Evolutionary conservation across 2,888 invertebrate species (phyloP).

Genomic region (Schizaphis graminum): DNA sequence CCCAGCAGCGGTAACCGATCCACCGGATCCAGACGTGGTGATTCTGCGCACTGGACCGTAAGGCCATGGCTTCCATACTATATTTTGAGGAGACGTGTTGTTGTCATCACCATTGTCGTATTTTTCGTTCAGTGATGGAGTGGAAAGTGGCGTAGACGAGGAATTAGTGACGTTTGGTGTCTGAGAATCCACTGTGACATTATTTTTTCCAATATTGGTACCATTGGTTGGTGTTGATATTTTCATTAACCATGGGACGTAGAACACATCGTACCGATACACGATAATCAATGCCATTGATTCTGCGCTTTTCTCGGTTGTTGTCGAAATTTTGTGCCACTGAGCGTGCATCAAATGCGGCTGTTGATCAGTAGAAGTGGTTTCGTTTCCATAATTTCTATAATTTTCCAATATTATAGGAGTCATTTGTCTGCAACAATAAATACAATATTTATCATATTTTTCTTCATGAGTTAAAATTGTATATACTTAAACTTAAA

Average conservation of each 20-base stretch:
- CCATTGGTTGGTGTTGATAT: background rate
- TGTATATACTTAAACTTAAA: background rate
- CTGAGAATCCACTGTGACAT: background rate
- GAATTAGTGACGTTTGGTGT: background rate
- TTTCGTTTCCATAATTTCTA: background rate
- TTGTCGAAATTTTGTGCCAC: constrained; percentile 44
- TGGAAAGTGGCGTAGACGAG: background rate
- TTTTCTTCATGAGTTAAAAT: background rate
- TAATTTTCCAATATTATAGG: constrained; percentile 14
- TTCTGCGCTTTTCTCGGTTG: background rate
- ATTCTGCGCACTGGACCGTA: constrained; percentile 70
- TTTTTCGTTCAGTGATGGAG: background rate
- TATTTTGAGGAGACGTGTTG: constrained; percentile 80
- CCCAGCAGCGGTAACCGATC: constrained; percentile 85
- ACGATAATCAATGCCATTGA: constrained; percentile 48
- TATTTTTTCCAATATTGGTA: background rate
- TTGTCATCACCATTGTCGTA: constrained; percentile 70
- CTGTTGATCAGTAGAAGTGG: background rate
- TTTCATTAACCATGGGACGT: constrained; percentile 25
- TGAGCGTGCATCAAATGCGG: constrained; percentile 51
- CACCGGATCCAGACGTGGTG: constrained; percentile 74
- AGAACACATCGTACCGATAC: constrained; percentile 42
- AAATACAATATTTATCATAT: background rate
- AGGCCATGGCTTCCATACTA: constrained; percentile 78
- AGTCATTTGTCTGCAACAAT: constrained; percentile 37